Percentiles rank a stretch among this genome's conserved stretches.
phyloP scores from a whole-genome alignment of 2,797 vertebrate species.

The Syngnathus acus region DNA sequence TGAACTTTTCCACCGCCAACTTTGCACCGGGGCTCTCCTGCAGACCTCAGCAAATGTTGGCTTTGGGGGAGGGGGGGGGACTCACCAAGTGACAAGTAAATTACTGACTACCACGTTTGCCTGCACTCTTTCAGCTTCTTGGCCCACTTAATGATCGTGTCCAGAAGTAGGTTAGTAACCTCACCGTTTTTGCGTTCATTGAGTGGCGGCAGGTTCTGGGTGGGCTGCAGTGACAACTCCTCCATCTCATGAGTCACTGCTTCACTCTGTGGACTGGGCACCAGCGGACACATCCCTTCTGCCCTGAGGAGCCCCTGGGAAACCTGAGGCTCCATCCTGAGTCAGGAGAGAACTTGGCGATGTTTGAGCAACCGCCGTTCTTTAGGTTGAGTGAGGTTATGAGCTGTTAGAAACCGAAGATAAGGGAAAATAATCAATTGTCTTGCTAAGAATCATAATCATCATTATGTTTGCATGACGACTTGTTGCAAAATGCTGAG shows the following conservation, averaged over 20 bases:
- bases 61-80: too few species aligned
- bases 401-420: conserved; percentile 30
- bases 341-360: conserved; percentile 32
- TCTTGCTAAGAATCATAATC: conserved; percentile 8
- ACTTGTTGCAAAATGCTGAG: conserved; percentile 42
- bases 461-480: conserved; percentile 38
- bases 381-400: conserved; percentile 20
- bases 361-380: conserved; percentile 11
- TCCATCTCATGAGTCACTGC: conserved; percentile 90
- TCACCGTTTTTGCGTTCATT: conserved; percentile 94
- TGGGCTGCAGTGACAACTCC: conserved; percentile 86
- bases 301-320: conserved; percentile 52
- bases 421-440: background rate
- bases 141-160: background rate
- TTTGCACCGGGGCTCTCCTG: conserved; percentile 19
- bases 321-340: conserved; percentile 77
- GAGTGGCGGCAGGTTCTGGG: conserved; percentile 81
- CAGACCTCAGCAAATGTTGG: conserved; percentile 3
- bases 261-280: conserved; percentile 95
- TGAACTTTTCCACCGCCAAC: conserved; percentile 34
- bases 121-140: background rate
- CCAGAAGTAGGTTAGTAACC: conserved; percentile 22
- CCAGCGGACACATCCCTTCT: conserved; percentile 76
- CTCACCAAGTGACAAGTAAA: too few species aligned
- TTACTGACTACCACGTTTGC: background rate